Evolutionary conservation across 2,797 vertebrate species (phyloP).

Genomic region (Acrocephalus scirpaceus): DNA sequence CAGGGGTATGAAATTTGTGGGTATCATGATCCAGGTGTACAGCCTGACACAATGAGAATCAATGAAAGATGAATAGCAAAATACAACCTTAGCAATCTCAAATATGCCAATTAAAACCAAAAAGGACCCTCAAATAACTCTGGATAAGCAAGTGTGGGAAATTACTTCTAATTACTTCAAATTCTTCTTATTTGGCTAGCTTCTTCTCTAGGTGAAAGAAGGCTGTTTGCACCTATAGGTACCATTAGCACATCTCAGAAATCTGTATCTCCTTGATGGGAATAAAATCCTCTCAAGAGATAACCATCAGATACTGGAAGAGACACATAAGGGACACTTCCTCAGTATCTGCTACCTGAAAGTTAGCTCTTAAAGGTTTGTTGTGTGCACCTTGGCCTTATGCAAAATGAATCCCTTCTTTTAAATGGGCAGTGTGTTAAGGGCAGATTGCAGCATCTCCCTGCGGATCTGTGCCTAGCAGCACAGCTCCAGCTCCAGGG

Average conservation of each 20-base stretch:
- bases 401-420: accelerated
- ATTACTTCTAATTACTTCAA: neutral
- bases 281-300: neutral
- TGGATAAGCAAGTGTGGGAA: neutral
- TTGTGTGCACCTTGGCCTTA: neutral
- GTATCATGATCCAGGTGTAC: neutral
- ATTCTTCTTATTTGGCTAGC: neutral
- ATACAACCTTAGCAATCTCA: neutral
- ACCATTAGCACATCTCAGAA: neutral
- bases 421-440: accelerated
- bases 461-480: neutral
- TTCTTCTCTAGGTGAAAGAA: neutral
- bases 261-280: neutral
- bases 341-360: neutral
- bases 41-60: neutral
- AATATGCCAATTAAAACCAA: neutral
- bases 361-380: neutral
- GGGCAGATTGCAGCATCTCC: neutral
- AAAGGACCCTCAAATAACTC: neutral
- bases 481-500: neutral
- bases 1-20: neutral
- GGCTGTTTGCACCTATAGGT: neutral
- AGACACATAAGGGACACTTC: neutral
- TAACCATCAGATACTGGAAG: neutral
- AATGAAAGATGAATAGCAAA: neutral